Conservation (phyloP, 2,888 invertebrate genomes). For the Buathra laborator region DNA sequence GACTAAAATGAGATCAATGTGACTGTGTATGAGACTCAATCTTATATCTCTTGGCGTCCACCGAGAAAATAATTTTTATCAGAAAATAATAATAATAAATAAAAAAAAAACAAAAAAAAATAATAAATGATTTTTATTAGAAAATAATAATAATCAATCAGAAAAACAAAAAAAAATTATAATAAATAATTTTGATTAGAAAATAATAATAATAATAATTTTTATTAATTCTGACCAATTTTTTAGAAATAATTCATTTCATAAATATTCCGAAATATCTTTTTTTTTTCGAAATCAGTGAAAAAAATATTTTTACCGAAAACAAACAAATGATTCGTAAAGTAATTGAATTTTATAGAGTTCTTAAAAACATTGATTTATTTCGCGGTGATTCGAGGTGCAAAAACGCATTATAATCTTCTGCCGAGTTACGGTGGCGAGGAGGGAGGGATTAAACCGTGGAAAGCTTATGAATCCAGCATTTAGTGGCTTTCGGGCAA, state of each 20-base stretch:
- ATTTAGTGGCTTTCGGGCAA: conserved; percentile 75
- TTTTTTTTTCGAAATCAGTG: neutral
- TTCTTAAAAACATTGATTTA: too few relatives aligned
- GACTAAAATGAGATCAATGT: neutral
- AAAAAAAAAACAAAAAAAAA: too few relatives aligned
- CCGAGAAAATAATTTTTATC: neutral
- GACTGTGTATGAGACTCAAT: neutral
- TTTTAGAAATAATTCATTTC: too few relatives aligned
- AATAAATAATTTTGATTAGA: too few relatives aligned
- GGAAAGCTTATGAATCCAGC: conserved; percentile 76
- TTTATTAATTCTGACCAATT: too few relatives aligned
- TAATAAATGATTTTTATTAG: too few relatives aligned
- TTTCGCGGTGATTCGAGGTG: neutral
- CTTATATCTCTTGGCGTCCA: neutral
- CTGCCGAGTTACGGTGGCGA: neutral
- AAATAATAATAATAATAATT: too few relatives aligned
- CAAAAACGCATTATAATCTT: neutral
- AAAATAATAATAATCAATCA: too few relatives aligned
- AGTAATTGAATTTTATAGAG: too few relatives aligned
- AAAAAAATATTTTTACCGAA: neutral
- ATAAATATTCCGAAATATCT: neutral
- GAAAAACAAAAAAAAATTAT: too few relatives aligned
- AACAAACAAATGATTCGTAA: neutral
- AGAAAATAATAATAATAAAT: neutral
- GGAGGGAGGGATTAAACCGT: neutral